phyloP scores from a whole-genome alignment of 30 jellyfish, hydroid and myxozoan genomes.

The Cassiopea andromeda region DNA sequence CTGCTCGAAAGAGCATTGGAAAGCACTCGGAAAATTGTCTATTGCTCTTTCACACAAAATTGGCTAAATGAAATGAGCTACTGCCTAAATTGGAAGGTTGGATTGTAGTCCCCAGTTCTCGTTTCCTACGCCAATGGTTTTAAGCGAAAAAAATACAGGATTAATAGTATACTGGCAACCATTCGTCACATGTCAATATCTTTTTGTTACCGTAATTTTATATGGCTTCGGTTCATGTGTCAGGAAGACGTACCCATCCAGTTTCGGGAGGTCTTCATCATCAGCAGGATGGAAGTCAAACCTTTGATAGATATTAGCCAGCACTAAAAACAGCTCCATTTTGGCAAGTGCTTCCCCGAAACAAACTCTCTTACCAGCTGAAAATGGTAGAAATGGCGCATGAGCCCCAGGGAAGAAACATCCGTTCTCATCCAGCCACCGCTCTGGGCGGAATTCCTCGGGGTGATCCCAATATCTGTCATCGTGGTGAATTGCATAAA shows the following conservation, averaged over 20 bases:
- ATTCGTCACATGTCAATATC: neutral
- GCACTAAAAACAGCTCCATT: conserved; percentile 48
- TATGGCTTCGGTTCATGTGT: conserved; percentile 52
- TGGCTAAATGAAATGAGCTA: too few species aligned
- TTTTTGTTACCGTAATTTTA: conserved; percentile 7
- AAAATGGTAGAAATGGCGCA: conserved; percentile 43
- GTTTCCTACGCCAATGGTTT: too few species aligned
- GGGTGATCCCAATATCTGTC: conserved; percentile 61
- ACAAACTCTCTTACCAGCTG: conserved; percentile 67
- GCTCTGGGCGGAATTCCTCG: conserved; percentile 45
- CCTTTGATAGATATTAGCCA: conserved; percentile 24
- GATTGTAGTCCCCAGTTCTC: too few species aligned
- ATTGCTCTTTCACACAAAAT: too few species aligned
- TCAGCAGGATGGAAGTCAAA: conserved; percentile 22
- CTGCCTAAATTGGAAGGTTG: too few species aligned
- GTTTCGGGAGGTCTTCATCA: conserved; percentile 13
- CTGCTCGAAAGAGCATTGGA: too few species aligned
- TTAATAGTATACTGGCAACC: too few species aligned
- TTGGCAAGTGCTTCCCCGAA: conserved; percentile 62
- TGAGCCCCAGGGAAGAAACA: conserved; percentile 13
- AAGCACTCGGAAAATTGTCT: too few species aligned
- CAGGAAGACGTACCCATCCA: conserved; percentile 44
- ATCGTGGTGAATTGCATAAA: conserved; percentile 74
- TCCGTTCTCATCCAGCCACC: conserved; percentile 63
- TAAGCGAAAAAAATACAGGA: too few species aligned